Base-by-base conservation (phyloP, 1,140 invertebrate species). In the Geopemphigus sp. region DNA sequence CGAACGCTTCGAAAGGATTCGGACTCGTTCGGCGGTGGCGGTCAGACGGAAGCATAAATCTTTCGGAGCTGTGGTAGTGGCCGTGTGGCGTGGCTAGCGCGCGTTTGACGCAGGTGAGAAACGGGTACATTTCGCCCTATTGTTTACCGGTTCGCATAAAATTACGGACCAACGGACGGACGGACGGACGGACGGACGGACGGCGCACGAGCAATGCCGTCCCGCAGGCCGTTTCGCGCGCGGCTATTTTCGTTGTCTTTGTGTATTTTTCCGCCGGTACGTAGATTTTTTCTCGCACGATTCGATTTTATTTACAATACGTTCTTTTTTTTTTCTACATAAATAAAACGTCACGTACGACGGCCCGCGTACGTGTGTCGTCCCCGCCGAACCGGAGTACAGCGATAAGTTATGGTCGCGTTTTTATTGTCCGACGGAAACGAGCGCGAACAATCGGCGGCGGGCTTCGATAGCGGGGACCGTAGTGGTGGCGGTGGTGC, bases 71-170 rank as follows among this genome's bases (percentile, higher is more conserved):
- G n/a, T n/a, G n/a, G n/a, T n/a, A n/a, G n/a, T n/a, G n/a, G 24
- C 26, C 50, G 64, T n/a, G n/a, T 70, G 45, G 50, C 50, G 72
- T 24, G 29, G 54, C 12, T 15, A 54, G n/a, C 32, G 32, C 15
- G 56, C 53, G 73, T 76, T 76, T 76, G 73, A 76, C 73, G 73
- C 73, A 76, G 73, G 73, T 76, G 73, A 76, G 73, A 76, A 76
- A 61, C 73, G 73, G n/a, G 73, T 56, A 76, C 73, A 59, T 57
- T 76, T 76, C 32, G 32, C 56, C 32, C 73, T 61, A 76, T 76
- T 76, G 73, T 76, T 76, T 57, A 61, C 73, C 72, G 54, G 26
- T 56, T 76, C 73, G 54, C 56, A 76, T 76, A 61, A 59, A 59
- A 76, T 57, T 76, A 76, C 22, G 56, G 56, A 14, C 8, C 47